Evolutionary conservation across 2,113 vertebrate genomes (phyloP).

Genomic region (Ctenodactylus gundi): DNA sequence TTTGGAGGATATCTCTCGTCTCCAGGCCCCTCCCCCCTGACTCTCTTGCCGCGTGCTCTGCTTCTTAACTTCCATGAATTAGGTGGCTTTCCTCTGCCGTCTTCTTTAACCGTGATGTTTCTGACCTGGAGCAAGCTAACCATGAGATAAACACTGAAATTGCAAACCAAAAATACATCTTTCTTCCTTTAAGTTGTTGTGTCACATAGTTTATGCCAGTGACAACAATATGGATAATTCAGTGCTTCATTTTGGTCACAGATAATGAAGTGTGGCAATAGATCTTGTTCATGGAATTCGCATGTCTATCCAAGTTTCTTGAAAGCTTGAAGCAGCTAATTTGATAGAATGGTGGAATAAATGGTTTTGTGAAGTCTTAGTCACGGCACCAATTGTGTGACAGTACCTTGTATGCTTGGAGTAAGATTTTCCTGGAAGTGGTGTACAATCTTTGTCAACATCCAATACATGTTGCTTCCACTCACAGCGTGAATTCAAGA

Average conservation of each 20-base stretch:
- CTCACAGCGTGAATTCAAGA: not conserved
- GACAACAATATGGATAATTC: not conserved
- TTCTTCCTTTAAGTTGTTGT: not conserved
- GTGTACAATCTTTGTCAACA: not conserved
- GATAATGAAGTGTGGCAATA: not conserved
- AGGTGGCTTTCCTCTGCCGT: not conserved
- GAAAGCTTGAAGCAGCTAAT: not conserved
- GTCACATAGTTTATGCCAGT: not conserved
- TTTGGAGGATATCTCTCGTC: too few species aligned
- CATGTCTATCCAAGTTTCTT: not conserved
- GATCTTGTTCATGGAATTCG: not conserved
- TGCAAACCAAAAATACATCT: not conserved
- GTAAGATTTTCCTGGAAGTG: not conserved
- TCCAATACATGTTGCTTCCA: not conserved
- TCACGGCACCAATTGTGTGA: not conserved
- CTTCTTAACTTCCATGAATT: too few species aligned
- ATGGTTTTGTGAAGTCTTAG: not conserved
- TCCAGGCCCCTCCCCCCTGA: too few species aligned
- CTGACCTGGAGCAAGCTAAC: not conserved
- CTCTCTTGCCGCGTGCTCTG: too few species aligned
- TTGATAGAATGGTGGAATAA: not conserved
- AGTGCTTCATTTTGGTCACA: not conserved
- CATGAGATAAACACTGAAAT: not conserved
- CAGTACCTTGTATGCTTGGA: not conserved
- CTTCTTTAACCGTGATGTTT: not conserved